Percentiles rank a stretch among this genome's conserved stretches.
These are phyloP conservation scores for Cherax destructor DNA, from an alignment of 1,140 invertebrate genomes.

Conservation along the genomic window DNA sequence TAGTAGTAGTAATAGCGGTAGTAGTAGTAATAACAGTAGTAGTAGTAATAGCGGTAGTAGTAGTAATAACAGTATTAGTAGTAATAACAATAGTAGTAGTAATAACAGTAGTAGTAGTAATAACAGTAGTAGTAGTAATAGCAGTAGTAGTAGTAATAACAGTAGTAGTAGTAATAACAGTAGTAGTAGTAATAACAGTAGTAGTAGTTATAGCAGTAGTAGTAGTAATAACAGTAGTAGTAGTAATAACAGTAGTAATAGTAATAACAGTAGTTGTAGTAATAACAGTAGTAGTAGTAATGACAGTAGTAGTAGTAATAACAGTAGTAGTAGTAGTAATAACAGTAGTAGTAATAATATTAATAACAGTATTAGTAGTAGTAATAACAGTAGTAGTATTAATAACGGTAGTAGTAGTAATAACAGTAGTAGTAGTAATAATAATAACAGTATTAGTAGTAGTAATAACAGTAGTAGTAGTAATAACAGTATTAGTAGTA, in stretches of 20 bases:
- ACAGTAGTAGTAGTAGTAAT: not conserved
- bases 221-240: no score
- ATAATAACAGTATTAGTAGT: no score
- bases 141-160: not conserved
- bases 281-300: constrained; percentile 29
- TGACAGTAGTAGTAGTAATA: constrained; percentile 23
- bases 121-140: not conserved
- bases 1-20: constrained; percentile 7
- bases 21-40: not conserved
- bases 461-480: no score
- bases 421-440: constrained; percentile 10
- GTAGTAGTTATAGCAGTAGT: no score
- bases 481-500: no score
- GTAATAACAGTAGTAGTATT: no score
- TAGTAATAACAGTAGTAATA: no score
- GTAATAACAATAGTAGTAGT: no score
- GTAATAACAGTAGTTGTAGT: no score
- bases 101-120: not conserved
- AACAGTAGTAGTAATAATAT: constrained; percentile 14
- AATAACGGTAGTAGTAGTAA: constrained; percentile 1
- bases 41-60: not conserved
- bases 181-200: no score
- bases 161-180: constrained; percentile 5
- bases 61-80: no score
- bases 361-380: no score